Evolutionary conservation across 2,797 vertebrate genomes (phyloP).

Genomic region (Tragopan temminckii): DNA sequence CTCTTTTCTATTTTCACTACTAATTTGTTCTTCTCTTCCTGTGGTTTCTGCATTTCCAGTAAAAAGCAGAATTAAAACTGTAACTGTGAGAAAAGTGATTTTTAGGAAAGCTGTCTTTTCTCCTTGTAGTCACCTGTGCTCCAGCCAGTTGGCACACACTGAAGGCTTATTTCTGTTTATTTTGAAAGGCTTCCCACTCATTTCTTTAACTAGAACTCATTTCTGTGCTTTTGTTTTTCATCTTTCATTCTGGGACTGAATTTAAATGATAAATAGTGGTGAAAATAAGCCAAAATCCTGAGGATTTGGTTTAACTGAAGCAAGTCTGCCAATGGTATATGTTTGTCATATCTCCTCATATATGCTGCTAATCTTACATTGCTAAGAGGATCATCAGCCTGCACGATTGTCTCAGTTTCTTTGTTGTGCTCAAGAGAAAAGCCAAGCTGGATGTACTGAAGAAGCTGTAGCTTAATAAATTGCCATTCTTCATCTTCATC

Average conservation of each 20-base stretch:
- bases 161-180: not conserved
- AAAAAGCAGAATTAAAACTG: not conserved
- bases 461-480: not conserved
- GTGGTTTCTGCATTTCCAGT: not conserved
- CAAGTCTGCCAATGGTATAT: not conserved
- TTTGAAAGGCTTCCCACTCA: not conserved
- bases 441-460: not conserved
- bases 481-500: not conserved
- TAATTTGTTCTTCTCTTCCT: not conserved
- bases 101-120: not conserved
- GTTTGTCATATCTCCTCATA: not conserved
- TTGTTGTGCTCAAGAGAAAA: not conserved
- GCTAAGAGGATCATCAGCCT: not conserved
- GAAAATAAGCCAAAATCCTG: not conserved
- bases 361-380: not conserved
- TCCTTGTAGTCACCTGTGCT: not conserved
- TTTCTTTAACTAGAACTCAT: not conserved
- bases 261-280: not conserved
- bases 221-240: constrained; percentile 16
- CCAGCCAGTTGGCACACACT: not conserved
- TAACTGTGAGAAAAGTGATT: not conserved
- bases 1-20: not conserved
- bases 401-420: not conserved
- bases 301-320: constrained; percentile 18
- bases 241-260: constrained; percentile 11